Evolutionary conservation across 23 tunicate genomes (phyloP), one percentile per base, ranked within the genome.

Genomic region (Aplidium turbinatum): DNA sequence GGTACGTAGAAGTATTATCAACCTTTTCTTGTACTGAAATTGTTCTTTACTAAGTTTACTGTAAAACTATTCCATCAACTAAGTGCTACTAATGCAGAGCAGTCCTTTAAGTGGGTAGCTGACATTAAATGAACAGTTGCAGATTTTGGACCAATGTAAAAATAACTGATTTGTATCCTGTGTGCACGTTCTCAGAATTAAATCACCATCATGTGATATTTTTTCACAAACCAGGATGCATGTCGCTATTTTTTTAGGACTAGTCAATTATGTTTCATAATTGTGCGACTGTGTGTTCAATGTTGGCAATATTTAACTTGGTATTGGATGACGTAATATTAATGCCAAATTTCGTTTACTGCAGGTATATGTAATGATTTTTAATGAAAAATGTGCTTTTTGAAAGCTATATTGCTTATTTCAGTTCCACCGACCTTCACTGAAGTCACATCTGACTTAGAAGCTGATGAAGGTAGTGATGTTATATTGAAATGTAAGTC

Each of bases 401-500:
- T 9, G n/a, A 55, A 55, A 26, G 9, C 27, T 23, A 5, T 62
- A 6, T 5, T 62, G 7, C 11, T 30, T 5, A 5, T 47, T 66
- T 33, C 30, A 81, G 87, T 72, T 1, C 79, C 79, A 6, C 79
- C 87, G 0, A 23, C 24, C 1, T 38, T 81, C n/a, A 20, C 45
- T 21, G 70, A 72, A 31, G 87, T 81, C n/a, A 56, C 61, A 29
- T 23, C 47, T 3, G 73, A 81, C 47, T 22, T 30, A 25, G 28
- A 51, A 31, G 83, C 81, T 1, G 74, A 76, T 76, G 96, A 88
- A 76, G 87, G 83, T 38, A 63, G 57, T 28, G 53, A 53, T 6
- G 87, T 81, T 0, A 42, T 32, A n/a, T 57, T 88, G 0, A 58
- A 46, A 33, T 88, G 96, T 68, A 33, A 63, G 31, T 87, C 96